Percentiles rank a stretch among this genome's conserved stretches.
These are phyloP conservation scores for Choristoneura rosaceana DNA, from an alignment of 2,888 invertebrate species.

Conservation along the genomic window DNA sequence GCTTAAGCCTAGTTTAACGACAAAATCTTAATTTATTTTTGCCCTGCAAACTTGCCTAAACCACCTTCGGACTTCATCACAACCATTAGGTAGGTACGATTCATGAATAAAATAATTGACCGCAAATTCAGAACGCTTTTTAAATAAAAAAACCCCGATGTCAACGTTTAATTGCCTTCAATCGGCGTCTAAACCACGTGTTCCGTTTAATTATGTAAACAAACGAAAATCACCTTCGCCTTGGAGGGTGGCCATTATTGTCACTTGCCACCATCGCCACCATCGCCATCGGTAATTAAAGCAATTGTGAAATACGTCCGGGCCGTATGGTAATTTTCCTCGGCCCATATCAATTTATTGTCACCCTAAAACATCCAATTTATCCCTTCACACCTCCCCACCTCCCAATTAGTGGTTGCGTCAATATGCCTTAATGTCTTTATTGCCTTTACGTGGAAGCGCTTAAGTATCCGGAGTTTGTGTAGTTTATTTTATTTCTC, in stretches of 20 bases:
- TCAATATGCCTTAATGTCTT: conserved; percentile 71
- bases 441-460: conserved; percentile 57
- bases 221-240: conserved; percentile 25
- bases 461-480: not conserved
- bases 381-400: conserved; percentile 69
- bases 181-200: conserved; percentile 12
- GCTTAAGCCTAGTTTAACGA: too few relatives aligned
- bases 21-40: too few relatives aligned
- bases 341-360: conserved; percentile 81
- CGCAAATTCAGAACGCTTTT: not conserved
- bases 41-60: too few relatives aligned
- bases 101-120: too few relatives aligned
- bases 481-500: not conserved
- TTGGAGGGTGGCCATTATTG: conserved; percentile 54
- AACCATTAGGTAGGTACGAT: too few relatives aligned
- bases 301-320: conserved; percentile 77
- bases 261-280: conserved; percentile 61
- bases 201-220: conserved; percentile 12
- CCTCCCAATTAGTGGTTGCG: conserved; percentile 74
- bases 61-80: too few relatives aligned
- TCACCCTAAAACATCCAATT: conserved; percentile 80
- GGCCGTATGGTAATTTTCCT: conserved; percentile 77
- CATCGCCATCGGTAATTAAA: conserved; percentile 70
- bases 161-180: not conserved
- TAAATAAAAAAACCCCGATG: not conserved